phyloP scores from a whole-genome alignment of 2,888 invertebrate species.

The Uropetala carovei region DNA sequence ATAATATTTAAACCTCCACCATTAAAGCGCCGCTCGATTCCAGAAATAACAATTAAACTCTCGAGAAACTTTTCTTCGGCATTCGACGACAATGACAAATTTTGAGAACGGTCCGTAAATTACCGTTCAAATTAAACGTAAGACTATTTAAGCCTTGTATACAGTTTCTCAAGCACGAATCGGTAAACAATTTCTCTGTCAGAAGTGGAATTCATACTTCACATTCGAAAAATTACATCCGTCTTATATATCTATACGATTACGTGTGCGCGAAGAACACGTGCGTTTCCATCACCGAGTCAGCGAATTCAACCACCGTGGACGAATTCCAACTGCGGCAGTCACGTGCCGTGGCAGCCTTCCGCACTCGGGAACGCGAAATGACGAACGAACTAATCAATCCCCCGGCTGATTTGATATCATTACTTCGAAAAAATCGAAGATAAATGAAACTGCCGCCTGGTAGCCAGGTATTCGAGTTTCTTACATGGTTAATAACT shows the following conservation, averaged over 20 bases:
- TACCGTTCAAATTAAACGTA: not conserved
- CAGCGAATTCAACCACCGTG: not conserved
- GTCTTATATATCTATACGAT: not conserved
- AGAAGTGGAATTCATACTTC: not conserved
- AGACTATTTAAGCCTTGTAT: not conserved
- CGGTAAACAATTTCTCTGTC: not conserved
- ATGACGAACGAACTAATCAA: not conserved
- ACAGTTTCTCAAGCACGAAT: not conserved
- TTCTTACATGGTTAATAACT: not conserved
- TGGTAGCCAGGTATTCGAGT: not conserved
- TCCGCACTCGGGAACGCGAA: not conserved
- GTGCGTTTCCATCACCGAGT: slow-evolving; percentile 15
- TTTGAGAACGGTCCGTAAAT: not conserved
- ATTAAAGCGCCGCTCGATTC: not conserved
- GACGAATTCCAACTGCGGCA: not conserved
- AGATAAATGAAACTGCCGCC: not conserved
- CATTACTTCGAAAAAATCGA: not conserved
- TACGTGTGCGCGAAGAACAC: not conserved
- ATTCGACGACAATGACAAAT: not conserved
- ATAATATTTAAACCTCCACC: too few species aligned
- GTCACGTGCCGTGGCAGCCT: not conserved
- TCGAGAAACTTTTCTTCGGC: not conserved
- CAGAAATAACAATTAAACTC: not conserved
- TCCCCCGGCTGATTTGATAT: not conserved
- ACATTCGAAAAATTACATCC: not conserved